Base-by-base conservation (phyloP, 2,888 invertebrate species). In the Drosophila barbarae region DNA sequence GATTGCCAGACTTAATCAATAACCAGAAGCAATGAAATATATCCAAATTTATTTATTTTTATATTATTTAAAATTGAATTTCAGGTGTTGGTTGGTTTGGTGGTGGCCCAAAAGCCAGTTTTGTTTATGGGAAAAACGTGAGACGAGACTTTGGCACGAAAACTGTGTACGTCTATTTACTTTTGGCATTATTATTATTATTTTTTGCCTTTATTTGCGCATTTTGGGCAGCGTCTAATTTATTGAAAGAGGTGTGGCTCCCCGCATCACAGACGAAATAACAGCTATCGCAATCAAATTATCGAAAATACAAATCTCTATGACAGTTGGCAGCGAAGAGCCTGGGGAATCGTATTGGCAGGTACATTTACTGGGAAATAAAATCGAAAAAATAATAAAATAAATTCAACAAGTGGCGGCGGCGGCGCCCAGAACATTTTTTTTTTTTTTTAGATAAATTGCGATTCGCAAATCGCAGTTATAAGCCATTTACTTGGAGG, bases 71-170 rank as follows among this genome's bases (percentile, higher is more conserved):
- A 76, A 76, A 76, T 71, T 60, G 71, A 68, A 74, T 64, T 63
- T 71, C 64, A 64, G 60, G 60, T 60, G 60, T 41, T 47, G 23
- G 23, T 23, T 23, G 23, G 23, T 21, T 21, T 1, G 21, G 39
- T 8, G 39, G 59, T n/a, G 35, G 36, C 13, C 13, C 32, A 8
- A 13, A 30, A 34, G 54, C 41, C 39, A 60, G 61, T 69, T 47
- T 47, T 61, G 69, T 83, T 80, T 78, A 81, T 79, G 84, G 76
- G 82, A 76, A 81, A 79, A 80, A 81, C 79, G 79, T 80, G 79
- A 80, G 77, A 52, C 51, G 47, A 38, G 58, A 46, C 71, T 21
- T 64, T 65, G 79, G 84, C 79, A 79, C 79, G 79, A 79, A 81
- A 74, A 76, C 69, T 74, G 67, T 81, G 81, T 77, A 82, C 74